Percentiles rank a stretch among this genome's conserved stretches.
phyloP scores from a whole-genome alignment of 2,113 vertebrate genomes.

The Sus scrofa region DNA sequence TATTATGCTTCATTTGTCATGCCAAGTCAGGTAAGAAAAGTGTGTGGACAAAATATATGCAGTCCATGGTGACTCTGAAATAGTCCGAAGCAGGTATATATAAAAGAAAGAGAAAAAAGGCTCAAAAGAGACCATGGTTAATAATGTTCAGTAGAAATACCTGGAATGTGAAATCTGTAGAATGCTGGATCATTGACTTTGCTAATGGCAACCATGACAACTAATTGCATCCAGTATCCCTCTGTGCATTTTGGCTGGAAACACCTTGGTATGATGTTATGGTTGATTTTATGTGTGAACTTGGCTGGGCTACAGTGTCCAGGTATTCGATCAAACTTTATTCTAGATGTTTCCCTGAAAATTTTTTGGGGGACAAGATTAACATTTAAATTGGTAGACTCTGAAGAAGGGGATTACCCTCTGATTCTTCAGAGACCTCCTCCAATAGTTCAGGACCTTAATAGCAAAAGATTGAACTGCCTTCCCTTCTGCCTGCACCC shows the following conservation, averaged over 20 bases:
- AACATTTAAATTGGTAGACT: background rate
- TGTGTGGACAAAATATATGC: background rate
- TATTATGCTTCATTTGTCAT: constrained; percentile 42
- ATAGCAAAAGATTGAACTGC: background rate
- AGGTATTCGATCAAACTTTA: background rate
- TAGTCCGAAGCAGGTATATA: background rate
- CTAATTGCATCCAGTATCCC: background rate
- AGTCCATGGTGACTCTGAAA: background rate
- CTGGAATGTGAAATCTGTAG: background rate
- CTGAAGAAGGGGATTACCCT: background rate
- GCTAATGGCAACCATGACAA: background rate
- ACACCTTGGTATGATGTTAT: background rate
- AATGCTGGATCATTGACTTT: background rate
- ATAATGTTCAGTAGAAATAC: background rate
- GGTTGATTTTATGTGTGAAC: constrained; percentile 6
- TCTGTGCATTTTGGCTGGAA: background rate
- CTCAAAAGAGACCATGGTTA: background rate
- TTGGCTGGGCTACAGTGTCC: background rate
- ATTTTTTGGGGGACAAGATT: background rate
- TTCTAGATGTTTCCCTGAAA: background rate
- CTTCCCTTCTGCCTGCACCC: background rate
- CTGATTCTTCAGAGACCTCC: background rate
- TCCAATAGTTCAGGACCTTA: background rate
- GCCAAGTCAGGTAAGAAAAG: constrained; percentile 36
- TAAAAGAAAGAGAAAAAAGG: background rate